Conservation (phyloP, 2,888 invertebrate genomes). For the Chrysopilus asiliformis region DNA sequence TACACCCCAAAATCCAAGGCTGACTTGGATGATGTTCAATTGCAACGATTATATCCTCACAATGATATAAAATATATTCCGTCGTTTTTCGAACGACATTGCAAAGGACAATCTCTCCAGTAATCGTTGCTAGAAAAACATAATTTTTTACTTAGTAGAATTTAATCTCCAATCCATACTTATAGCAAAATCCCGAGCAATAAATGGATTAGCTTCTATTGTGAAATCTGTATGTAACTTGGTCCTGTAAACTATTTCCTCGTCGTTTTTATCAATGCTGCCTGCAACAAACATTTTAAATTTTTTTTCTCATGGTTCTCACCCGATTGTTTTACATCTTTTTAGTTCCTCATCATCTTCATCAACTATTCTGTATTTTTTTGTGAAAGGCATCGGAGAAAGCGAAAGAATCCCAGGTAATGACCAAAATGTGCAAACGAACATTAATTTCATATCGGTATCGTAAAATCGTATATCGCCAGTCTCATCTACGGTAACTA, state of each 20-base stretch:
- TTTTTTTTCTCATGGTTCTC: neutral
- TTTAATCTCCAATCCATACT: constrained; percentile 32
- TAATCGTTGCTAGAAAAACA: constrained; percentile 31
- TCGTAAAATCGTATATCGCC: constrained; percentile 49
- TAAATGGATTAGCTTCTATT: constrained; percentile 36
- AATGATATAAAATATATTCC: constrained; percentile 35
- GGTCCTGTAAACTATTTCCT: constrained; percentile 6
- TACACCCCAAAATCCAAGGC: constrained; percentile 26
- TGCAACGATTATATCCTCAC: constrained; percentile 32
- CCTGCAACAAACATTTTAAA: neutral
- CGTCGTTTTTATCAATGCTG: neutral
- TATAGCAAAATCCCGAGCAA: constrained; percentile 43
- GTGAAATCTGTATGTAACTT: constrained; percentile 40
- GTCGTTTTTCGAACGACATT: constrained; percentile 39
- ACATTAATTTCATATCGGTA: constrained; percentile 41
- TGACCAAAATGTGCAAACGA: constrained; percentile 37
- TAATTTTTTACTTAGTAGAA: neutral
- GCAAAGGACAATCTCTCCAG: constrained; percentile 39
- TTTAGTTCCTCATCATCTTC: too few relatives aligned
- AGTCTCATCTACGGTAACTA: constrained; percentile 41
- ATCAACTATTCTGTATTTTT: constrained; percentile 6
- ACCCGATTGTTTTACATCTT: too few relatives aligned
- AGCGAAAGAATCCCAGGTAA: constrained; percentile 4
- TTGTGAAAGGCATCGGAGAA: neutral
- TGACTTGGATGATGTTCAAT: constrained; percentile 41